Conservation (phyloP, 2,113 vertebrate species). For the Donacobius atricapilla region DNA sequence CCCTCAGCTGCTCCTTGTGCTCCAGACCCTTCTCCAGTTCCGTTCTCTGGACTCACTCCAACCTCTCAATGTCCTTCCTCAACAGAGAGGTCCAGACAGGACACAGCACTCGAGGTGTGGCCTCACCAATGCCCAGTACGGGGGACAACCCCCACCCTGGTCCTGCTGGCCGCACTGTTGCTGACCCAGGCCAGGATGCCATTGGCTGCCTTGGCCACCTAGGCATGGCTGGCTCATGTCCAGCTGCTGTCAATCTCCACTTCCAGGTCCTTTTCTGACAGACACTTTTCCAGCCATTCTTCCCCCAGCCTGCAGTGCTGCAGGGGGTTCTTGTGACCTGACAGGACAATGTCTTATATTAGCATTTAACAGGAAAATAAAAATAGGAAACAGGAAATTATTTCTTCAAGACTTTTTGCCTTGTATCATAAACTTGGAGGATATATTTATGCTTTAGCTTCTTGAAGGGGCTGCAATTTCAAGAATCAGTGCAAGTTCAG, state of each 20-base stretch:
- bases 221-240: neutral
- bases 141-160: neutral
- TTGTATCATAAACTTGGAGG: neutral
- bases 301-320: neutral
- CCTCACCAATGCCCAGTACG: fast-evolving
- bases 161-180: neutral
- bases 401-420: neutral
- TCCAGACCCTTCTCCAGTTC: neutral
- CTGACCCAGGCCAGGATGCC: neutral
- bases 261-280: neutral
- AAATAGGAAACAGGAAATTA: neutral
- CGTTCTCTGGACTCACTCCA: fast-evolving
- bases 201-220: neutral
- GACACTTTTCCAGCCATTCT: neutral
- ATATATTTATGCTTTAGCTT: neutral
- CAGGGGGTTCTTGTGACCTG: neutral
- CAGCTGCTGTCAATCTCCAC: neutral
- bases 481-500: neutral
- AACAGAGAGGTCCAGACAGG: fast-evolving
- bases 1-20: neutral
- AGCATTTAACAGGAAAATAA: neutral
- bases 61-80: neutral
- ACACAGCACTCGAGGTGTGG: fast-evolving
- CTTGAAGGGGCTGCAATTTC: neutral
- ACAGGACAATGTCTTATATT: neutral